Evolutionary conservation across 2,797 vertebrate species (phyloP), one percentile per base, ranked within the genome.

Genomic region (Sternotherus odoratus): DNA sequence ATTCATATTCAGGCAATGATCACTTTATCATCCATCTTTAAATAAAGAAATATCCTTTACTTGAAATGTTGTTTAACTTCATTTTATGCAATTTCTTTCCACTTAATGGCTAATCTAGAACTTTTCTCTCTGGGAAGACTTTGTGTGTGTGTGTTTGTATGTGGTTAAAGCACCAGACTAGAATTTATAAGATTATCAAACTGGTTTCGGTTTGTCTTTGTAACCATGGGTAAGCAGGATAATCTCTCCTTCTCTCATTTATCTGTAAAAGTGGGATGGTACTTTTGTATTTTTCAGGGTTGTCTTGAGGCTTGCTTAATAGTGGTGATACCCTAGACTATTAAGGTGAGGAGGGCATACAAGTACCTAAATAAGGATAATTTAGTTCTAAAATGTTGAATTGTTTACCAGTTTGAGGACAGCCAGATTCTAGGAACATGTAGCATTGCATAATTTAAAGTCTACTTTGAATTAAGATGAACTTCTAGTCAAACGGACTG

Each of bases 401-500:
- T 23, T 39, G 10, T 39, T 39, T 21, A 69, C n/a, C 21, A 39
- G 19, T 69, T 66, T 69, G n/a, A 66, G 17, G 10, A 12, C 66
- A 39, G 36, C 19, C 19, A 12, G 66, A 39, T 69, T 39, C 36
- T n/a, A 19, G 15, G 28, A 26, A 19, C 19, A 12, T 3, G 24
- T 5, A 6, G 15, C 36, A 50, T 11, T 51, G n/a, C 2, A 5
- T 39, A 53, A 8, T 9, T 53, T 17, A 12, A 21, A 69, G 24
- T 66, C 39, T 36, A 7, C n/a, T 49, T 2, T 1, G 28, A 0
- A 66, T 54, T 4, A 21, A 54, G n/a, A n/a, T 1, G 5, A 69
- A 1, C 26, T 46, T 13, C 11, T 0, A 2, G 9, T 23, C 49
- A 0, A 11, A 3, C 36, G 12, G 3, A 69, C n/a, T 69, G 36